Evolutionary conservation across 2,888 invertebrate species (phyloP).

Genomic region (Lasioglossum malachurum): DNA sequence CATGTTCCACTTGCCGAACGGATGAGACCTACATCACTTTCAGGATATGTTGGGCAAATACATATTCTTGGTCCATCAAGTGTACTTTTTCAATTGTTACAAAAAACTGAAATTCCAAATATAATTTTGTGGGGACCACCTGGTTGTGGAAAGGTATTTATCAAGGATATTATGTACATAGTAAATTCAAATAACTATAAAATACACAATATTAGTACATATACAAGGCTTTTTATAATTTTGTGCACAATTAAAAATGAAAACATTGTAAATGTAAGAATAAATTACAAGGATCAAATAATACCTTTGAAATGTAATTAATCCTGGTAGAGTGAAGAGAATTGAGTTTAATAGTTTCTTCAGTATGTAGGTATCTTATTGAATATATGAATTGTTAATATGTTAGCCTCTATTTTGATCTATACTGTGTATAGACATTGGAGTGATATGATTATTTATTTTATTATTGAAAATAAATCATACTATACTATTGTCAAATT

Average conservation of each 20-base stretch:
- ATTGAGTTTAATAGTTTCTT: not conserved
- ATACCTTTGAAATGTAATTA: not conserved
- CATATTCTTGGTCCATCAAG: conserved; percentile 89
- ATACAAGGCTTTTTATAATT: not conserved
- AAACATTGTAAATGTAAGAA: not conserved
- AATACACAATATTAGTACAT: not conserved
- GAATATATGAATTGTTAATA: not conserved
- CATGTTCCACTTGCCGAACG: conserved; percentile 89
- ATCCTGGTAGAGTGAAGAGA: not conserved
- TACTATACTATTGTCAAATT: not conserved
- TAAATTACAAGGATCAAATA: not conserved
- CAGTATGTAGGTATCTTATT: not conserved
- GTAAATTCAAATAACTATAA: not conserved
- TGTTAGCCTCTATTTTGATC: not conserved
- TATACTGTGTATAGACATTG: not conserved
- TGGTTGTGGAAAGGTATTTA: conserved; percentile 92
- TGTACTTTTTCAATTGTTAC: conserved; percentile 88
- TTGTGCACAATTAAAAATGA: not conserved
- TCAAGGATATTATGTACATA: not conserved
- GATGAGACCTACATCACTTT: conserved; percentile 89
- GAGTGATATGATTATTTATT: not conserved
- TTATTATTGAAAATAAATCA: not conserved
- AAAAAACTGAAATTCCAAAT: conserved; percentile 90
- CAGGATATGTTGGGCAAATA: conserved; percentile 90
- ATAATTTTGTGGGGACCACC: conserved; percentile 95